Base-by-base conservation (phyloP, 2,888 invertebrate species). In the Philhelius pedissequus region DNA sequence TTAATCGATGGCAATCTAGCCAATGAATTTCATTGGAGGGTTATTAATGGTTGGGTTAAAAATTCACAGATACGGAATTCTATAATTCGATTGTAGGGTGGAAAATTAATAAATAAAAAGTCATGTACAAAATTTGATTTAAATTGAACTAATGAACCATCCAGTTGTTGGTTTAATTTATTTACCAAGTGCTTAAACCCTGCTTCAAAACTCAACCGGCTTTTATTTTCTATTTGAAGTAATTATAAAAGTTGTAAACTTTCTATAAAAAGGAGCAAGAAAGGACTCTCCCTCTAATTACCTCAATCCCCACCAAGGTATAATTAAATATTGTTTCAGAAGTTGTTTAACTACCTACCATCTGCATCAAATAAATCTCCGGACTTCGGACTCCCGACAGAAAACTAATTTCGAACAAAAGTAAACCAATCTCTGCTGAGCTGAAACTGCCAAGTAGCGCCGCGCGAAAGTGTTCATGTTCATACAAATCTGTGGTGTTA, bases 291-390 rank as follows among this genome's bases (percentile, higher is more conserved):
- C 32, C 27, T 20, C 15, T 52, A 71, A 60, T 71, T 71, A 71
- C 38, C 71, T 58, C 58, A 45, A 56, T 56, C 20, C 18, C 43
- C 6, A 45, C 43, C 6, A 45, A 27, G 64, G 45, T 74, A 27
- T 60, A 64, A 74, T 74, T 66, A 74, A 74, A 74, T 45, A 18
- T 27, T 30, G 32, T 22, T 70, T 48, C 18, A 25, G 20, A 48
- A 60, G 20, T 48, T 48, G 32, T 70, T 43, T 66, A 30, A 38
- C 32, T 27, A 25, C 38, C 32, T 27, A 25, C 38, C 60, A 60
- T 35, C 64, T 74, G 54, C 11, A 64, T 56, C 32, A 11, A 60
- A 60, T 43, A 66, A 74, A 64, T 45, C 43, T 74, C 25, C 56
- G 35, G n/a, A 13, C 43, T 74, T 18, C 56, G 35, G n/a, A 13